Base-by-base conservation (phyloP, 2,113 vertebrate species). In the Emydocephalus ijimae region DNA sequence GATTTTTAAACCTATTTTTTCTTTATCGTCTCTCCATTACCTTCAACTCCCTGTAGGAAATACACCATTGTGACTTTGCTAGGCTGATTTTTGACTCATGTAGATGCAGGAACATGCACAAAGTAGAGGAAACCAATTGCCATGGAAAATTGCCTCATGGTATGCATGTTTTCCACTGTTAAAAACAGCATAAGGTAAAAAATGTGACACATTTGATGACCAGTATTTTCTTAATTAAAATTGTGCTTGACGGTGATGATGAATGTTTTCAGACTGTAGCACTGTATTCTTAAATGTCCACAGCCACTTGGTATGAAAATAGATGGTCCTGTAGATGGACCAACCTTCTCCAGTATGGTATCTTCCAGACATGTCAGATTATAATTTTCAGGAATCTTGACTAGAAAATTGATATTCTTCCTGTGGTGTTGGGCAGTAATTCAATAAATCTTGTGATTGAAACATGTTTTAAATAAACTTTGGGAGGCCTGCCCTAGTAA, bases 1-100 rank as follows among this genome's bases (percentile, higher is more conserved):
- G 52, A 87, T 29, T 91, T 92, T 85, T 94, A 93, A 90, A 94
- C 93, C 93, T 89, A 92, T 95, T 94, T 94, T 94, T 86, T 10
- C 91, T 92, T 91, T 94, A 89, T 81, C 1, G 0, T 94, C 8
- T 61, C 15, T 89, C 48, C 24, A 92, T 92, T 24, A 92, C 7
- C 45, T 89, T 39, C 69, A 18, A 54, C 48, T 87, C 52, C 23
- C 11, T 61, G 12, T 34, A 34, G 12, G 87, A 55, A 55, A 59
- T 45, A 48, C 5, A 57, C 54, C 26, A 12, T 34, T 26, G n/a
- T 56, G 64, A 89, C 21, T 48, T 85, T 50, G 88, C 55, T 61
- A 59, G 69, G 29, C 26, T 43, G 45, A 55, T 34, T 92, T 39
- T 26, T 48, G 87, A 55, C 34, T 81, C 24, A 45, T 9, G 55